Evolutionary conservation across 2,113 vertebrate genomes (phyloP), one percentile per base, ranked within the genome.

Genomic region (Otocyon megalotis): DNA sequence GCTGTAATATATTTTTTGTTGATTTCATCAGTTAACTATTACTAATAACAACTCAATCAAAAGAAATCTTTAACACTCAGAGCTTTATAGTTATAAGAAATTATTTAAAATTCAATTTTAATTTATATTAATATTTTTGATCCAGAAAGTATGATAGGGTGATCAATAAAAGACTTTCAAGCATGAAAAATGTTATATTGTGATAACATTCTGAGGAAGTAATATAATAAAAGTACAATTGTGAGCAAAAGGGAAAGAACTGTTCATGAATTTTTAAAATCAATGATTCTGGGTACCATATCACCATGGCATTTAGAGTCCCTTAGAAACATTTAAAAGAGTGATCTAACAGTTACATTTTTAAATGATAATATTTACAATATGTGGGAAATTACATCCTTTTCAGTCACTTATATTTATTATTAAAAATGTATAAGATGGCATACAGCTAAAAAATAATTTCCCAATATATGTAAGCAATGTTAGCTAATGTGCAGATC

Each of bases 161-260:
- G 67, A 96, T 92, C 95, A 96, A 97, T 95, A 96, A 94, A 95
- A 95, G 67, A 89, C 8, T 88, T 94, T 93, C 58, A 86, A 93
- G 65, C 80, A 95, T 82, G 53, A 95, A 95, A 93, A 97, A 43
- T 89, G 74, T 88, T 86, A 53, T 86, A 92, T 96, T 93, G 89
- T 92, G 53, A 87, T 92, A 94, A 88, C 80, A 90, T 95, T 96
- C 62, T 74, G 43, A 9, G 26, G 9, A 86, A 58, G 22, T 37
- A 92, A 83, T 92, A 65, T 84, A 92, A 90, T 90, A 88, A 94
- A 94, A 96, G 28, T 90, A 88, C 20, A 93, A 88, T 93, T 96
- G 88, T 37, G 80, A 94, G 37, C 65, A 92, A 94, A 89, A 71
- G 83, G 30, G 22, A 86, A 83, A 28, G 67, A 43, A 85, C 69